Evolutionary conservation across 2,797 vertebrate genomes (phyloP).

Genomic region (Caiman crocodilus): DNA sequence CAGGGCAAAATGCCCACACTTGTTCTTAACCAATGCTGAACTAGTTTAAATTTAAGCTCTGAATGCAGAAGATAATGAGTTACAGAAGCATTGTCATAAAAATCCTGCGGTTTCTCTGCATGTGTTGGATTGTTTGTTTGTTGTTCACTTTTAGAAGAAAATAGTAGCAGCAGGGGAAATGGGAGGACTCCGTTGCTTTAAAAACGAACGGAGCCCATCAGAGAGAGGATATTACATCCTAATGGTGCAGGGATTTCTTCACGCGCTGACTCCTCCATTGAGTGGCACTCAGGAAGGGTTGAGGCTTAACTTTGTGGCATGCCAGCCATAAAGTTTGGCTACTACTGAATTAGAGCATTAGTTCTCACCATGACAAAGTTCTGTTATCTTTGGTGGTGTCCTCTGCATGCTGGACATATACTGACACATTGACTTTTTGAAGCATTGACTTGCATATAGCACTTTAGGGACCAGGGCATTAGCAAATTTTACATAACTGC

Average conservation of each 20-base stretch:
- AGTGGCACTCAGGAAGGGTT: no score
- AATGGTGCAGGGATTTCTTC: neutral
- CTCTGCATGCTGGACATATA: neutral
- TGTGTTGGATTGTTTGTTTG: neutral
- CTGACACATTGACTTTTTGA: neutral
- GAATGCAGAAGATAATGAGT: neutral
- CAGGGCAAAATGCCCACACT: neutral
- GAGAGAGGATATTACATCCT: neutral
- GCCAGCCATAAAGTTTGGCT: no score
- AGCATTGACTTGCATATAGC: neutral
- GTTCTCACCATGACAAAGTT: neutral
- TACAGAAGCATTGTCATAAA: constrained; percentile 11
- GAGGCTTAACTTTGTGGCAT: no score
- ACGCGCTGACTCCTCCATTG: neutral
- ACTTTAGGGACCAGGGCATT: fast-evolving
- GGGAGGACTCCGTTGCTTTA: neutral
- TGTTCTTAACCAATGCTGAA: neutral
- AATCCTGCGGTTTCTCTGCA: neutral
- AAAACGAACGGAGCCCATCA: neutral
- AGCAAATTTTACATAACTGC: fast-evolving
- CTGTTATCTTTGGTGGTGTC: neutral
- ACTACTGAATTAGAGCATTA: neutral
- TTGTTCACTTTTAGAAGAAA: neutral
- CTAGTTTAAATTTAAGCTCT: constrained; percentile 42
- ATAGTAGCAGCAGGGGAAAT: neutral